Evolutionary conservation across 1,140 invertebrate genomes (phyloP), one percentile per base, ranked within the genome.

Genomic region (Atta cephalotes): DNA sequence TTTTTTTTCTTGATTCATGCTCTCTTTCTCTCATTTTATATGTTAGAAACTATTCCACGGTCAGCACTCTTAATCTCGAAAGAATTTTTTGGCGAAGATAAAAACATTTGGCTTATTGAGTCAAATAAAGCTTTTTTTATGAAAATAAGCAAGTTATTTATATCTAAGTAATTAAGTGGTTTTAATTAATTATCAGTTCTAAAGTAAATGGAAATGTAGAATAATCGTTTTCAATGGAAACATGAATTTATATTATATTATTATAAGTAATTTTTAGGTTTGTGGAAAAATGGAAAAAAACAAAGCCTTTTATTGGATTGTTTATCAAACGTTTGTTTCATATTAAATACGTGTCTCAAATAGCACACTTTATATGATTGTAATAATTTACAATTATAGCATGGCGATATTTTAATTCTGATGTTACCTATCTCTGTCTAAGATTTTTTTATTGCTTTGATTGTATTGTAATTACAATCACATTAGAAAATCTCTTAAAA

Each of bases 61-160:
- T 9, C 28, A 56, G 76, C 21, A 76, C 45, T 65, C 31, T 35
- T 51, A 72, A 53, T 25, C 66, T 74, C 74, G 84, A 72, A 89
- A 88, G 71, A 89, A 81, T 25, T 89, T 89, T 78, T 89, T 82
- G 45, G 21, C 5, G 28, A 65, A 65, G 12, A 12, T 39, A 49
- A 0, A 21, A 62, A 21, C 16, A 21, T 31, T 45, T 14, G 21
- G 3, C 25, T 18, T 25, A 39, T 58, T 28, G 10, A 45, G 16
- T 18, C 21, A 10, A 45, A 3, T 10, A 58, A 58, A 71, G 18
- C 16, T 71, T 65, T 18, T 18, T 71, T 58, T 51, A 16, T 18
- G 21, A 68, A 45, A 12, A 49, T 74, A 49, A 72, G 3, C 7
- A 56, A 68, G 21, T 56, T 53, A 53, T 70, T 80, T 25, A 80